Evolutionary conservation across 2,113 vertebrate genomes (phyloP).

Genomic region (Oreochromis niloticus): DNA sequence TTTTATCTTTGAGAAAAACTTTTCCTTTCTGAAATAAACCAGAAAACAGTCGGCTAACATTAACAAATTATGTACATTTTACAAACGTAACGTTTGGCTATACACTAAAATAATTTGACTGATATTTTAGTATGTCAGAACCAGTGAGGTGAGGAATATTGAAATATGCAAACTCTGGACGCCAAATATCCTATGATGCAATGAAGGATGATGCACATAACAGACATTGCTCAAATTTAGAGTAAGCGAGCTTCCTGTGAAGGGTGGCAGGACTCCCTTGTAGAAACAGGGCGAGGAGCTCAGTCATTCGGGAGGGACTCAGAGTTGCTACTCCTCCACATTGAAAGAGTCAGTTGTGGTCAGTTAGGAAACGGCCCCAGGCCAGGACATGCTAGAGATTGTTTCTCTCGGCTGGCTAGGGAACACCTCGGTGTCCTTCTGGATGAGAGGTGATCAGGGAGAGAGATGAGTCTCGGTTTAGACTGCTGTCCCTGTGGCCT

Average conservation of each 20-base stretch:
- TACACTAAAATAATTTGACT: fast-evolving
- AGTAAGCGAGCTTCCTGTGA: neutral
- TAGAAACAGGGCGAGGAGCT: neutral
- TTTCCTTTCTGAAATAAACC: neutral
- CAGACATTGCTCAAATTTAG: neutral
- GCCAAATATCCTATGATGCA: neutral
- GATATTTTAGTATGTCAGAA: neutral
- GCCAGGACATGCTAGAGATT: neutral
- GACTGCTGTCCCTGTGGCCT: neutral
- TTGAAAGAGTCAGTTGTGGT: neutral
- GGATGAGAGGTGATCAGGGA: neutral
- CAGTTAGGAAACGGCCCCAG: neutral
- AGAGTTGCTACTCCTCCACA: neutral
- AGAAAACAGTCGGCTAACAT: neutral
- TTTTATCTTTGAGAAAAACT: neutral
- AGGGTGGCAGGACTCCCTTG: neutral
- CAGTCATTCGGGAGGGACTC: neutral
- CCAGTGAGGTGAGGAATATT: neutral
- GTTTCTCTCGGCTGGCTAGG: neutral
- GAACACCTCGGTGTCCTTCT: neutral
- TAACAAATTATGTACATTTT: neutral
- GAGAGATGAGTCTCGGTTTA: neutral
- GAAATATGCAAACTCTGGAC: neutral
- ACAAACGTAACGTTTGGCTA: neutral
- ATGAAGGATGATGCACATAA: neutral